Conservation (phyloP, 2,888 invertebrate genomes). For the Synergus laeviventris region DNA sequence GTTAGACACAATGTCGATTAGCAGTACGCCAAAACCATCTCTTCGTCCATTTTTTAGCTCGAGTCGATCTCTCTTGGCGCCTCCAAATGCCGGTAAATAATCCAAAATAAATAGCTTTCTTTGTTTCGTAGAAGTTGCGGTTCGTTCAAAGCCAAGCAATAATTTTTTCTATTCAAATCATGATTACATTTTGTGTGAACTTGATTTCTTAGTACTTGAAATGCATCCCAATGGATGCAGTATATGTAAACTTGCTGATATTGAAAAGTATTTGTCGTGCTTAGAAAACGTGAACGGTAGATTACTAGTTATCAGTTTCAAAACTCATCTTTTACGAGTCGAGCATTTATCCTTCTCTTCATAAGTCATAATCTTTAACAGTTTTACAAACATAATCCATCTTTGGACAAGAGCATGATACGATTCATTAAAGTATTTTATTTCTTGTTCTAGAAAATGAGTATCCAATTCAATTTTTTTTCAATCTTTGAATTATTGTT, state of each 20-base stretch:
- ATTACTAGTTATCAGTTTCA: background rate
- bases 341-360: background rate
- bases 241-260: slow-evolving; percentile 36
- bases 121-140: slow-evolving; percentile 43
- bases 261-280: slow-evolving; percentile 27
- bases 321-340: slow-evolving; percentile 16
- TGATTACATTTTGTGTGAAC: slow-evolving; percentile 30
- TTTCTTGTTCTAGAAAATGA: background rate
- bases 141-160: slow-evolving; percentile 43
- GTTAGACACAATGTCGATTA: slow-evolving; percentile 96
- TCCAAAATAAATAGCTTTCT: slow-evolving; percentile 28
- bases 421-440: background rate
- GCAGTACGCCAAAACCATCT: slow-evolving; percentile 97
- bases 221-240: slow-evolving; percentile 11
- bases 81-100: slow-evolving; percentile 71
- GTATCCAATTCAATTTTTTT: background rate
- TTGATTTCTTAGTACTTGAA: slow-evolving; percentile 20
- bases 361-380: slow-evolving; percentile 14
- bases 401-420: background rate
- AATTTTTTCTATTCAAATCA: slow-evolving; percentile 24
- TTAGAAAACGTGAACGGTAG: slow-evolving; percentile 32
- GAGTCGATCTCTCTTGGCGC: slow-evolving; percentile 84
- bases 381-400: background rate
- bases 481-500: background rate
- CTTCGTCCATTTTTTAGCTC: slow-evolving; percentile 96